phyloP scores from a whole-genome alignment of 2,797 vertebrate species.

The Acrossocheilus fasciatus region DNA sequence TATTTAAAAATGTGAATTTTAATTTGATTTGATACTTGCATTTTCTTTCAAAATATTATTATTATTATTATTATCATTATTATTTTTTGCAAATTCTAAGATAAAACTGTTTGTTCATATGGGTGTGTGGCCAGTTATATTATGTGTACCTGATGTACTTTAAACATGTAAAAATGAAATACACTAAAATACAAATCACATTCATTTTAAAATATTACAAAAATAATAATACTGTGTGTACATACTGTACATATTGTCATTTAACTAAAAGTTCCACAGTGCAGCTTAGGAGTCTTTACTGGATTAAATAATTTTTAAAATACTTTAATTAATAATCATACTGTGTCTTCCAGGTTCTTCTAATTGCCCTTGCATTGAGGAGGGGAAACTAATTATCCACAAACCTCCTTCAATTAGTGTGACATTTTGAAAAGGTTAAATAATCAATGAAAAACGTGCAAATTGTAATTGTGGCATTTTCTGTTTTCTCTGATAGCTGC shows the following conservation, averaged over 20 bases:
- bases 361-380: constrained; percentile 31
- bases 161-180: background rate
- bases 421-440: constrained; percentile 57
- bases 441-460: constrained; percentile 48
- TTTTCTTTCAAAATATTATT: background rate
- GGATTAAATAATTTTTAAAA: background rate
- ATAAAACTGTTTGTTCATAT: background rate
- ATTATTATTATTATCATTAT: too few species aligned
- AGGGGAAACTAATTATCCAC: constrained; percentile 37
- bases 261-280: background rate
- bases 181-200: background rate
- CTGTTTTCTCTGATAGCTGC: background rate
- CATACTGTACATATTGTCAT: background rate
- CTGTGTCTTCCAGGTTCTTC: constrained; percentile 5
- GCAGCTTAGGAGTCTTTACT: background rate
- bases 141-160: background rate
- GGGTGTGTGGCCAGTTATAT: background rate
- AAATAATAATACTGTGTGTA: background rate
- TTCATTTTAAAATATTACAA: background rate
- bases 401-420: constrained; percentile 52
- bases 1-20: background rate
- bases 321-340: background rate
- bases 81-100: too few species aligned
- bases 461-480: constrained; percentile 16
- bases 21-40: background rate